phyloP scores from a whole-genome alignment of 2,113 vertebrate species.

The Leucopternis melanops region DNA sequence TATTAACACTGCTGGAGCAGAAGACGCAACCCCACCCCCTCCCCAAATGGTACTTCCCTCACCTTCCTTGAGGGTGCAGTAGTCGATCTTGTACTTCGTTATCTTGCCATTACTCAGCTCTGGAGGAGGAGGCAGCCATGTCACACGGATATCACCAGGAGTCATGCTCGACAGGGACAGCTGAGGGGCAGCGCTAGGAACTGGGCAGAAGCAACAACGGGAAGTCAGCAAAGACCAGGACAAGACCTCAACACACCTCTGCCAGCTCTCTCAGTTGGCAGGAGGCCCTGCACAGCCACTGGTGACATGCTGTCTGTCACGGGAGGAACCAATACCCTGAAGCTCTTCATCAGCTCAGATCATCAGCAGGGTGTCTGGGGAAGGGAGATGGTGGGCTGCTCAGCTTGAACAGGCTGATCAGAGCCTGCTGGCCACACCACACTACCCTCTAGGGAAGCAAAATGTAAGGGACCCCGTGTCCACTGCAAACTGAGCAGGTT shows the following conservation, averaged over 20 bases:
- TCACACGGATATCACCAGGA: constrained; percentile 85
- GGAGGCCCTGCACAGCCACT: background rate
- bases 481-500: background rate
- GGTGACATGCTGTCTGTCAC: background rate
- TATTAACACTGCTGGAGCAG: background rate
- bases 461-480: fast-evolving
- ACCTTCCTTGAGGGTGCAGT: constrained; percentile 85
- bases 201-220: constrained; percentile 63
- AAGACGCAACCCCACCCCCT: background rate
- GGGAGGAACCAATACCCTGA: background rate
- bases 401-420: background rate
- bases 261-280: background rate
- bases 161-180: constrained; percentile 87
- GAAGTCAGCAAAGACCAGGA: background rate
- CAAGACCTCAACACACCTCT: background rate
- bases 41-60: background rate
- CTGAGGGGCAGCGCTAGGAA: constrained; percentile 88
- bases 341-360: background rate
- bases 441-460: background rate
- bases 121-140: constrained; percentile 85
- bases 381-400: background rate
- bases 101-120: constrained; percentile 86
- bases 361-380: background rate
- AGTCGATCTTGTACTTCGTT: constrained; percentile 90
- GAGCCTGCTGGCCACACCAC: background rate